These are phyloP conservation scores for Pluvianellus socialis DNA, from an alignment of 2,113 vertebrate species.

Conservation along the genomic window DNA sequence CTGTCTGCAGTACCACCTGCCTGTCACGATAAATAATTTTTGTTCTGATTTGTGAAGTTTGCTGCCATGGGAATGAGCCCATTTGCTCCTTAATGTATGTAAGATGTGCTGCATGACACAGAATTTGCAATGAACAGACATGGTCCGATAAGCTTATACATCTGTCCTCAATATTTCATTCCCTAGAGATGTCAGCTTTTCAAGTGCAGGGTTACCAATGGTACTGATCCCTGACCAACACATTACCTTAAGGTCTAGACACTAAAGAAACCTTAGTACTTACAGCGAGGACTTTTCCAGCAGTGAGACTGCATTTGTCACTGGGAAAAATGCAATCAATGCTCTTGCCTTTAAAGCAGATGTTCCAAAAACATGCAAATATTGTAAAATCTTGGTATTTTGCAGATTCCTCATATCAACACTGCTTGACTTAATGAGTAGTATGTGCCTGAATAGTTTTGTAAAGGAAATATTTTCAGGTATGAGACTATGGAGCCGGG, in stretches of 20 bases:
- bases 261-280: not conserved
- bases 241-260: not conserved
- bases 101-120: slow-evolving; percentile 30
- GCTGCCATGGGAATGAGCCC: slow-evolving; percentile 25
- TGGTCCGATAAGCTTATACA: not conserved
- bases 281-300: not conserved
- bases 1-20: slow-evolving; percentile 43
- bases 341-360: not conserved
- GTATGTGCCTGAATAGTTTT: not conserved
- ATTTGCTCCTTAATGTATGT: slow-evolving; percentile 42
- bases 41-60: slow-evolving; percentile 54
- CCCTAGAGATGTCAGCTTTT: not conserved
- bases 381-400: not conserved
- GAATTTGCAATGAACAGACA: not conserved
- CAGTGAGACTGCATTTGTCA: not conserved
- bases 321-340: not conserved
- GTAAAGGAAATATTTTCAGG: not conserved
- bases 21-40: slow-evolving; percentile 36
- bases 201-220: slow-evolving; percentile 4
- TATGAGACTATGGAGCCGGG: not conserved
- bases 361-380: not conserved
- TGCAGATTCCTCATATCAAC: not conserved
- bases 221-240: slow-evolving; percentile 15
- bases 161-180: slow-evolving; percentile 51
- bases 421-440: not conserved